These are phyloP conservation scores for Ganaspis sp. DNA, from an alignment of 1,140 invertebrate genomes.

Conservation along the genomic window DNA sequence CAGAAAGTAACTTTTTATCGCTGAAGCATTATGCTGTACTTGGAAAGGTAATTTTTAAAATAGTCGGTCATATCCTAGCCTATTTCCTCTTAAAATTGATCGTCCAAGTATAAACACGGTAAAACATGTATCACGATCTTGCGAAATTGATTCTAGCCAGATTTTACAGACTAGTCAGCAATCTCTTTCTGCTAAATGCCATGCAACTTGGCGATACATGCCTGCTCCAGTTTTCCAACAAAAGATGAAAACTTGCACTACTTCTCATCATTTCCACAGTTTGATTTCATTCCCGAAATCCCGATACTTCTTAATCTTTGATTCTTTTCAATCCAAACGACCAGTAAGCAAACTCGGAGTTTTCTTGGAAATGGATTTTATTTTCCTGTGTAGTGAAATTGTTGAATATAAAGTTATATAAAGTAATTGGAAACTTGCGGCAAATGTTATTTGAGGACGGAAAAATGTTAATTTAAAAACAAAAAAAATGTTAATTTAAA, in stretches of 20 bases:
- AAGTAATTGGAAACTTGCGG: too few species aligned
- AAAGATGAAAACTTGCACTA: conserved; percentile 41
- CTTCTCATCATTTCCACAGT: neutral
- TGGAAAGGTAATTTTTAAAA: neutral
- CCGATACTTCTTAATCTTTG: too few species aligned
- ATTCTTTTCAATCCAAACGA: too few species aligned
- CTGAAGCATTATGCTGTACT: neutral
- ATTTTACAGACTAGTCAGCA: neutral
- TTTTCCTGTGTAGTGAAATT: too few species aligned
- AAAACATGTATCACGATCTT: neutral
- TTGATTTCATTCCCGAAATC: neutral
- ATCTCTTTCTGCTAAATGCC: conserved; percentile 33
- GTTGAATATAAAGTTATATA: too few species aligned
- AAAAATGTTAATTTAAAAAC: too few species aligned
- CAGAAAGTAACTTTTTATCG: conserved; percentile 2
- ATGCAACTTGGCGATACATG: conserved; percentile 42
- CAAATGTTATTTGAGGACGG: too few species aligned
- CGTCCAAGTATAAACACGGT: neutral
- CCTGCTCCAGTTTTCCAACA: conserved; percentile 53
- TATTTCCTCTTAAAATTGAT: neutral
- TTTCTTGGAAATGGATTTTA: too few species aligned
- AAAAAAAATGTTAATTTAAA: too few species aligned
- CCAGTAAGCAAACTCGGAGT: too few species aligned
- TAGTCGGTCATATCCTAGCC: neutral
- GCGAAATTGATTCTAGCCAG: neutral